Conservation (phyloP, 2,113 vertebrate species). For the Aythya baeri region DNA sequence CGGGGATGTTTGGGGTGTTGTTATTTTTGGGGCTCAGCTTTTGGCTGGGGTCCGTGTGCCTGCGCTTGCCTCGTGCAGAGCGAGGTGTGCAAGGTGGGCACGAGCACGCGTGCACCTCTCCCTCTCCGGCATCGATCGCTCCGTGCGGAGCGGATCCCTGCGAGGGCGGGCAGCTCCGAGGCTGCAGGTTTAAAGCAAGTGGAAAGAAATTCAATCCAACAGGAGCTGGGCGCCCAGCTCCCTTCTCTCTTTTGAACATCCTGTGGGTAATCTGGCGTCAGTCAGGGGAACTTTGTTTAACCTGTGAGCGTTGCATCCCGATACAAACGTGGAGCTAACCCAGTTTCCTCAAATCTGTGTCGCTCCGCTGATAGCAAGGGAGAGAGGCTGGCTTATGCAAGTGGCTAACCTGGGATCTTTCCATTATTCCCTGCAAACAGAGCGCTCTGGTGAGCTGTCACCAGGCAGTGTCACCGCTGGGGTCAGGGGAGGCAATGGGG, state of each 20-base stretch:
- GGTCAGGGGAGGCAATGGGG: neutral
- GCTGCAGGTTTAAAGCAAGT: neutral
- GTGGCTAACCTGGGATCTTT: neutral
- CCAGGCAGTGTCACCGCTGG: neutral
- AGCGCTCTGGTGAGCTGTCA: neutral
- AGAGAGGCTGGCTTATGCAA: neutral
- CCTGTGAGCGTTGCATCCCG: neutral
- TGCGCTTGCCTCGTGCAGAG: neutral
- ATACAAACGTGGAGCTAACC: neutral
- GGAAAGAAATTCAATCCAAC: constrained; percentile 1
- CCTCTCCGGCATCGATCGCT: neutral
- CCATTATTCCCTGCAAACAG: neutral
- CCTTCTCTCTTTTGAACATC: neutral
- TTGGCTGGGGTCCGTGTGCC: neutral
- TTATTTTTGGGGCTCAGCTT: neutral
- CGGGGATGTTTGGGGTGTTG: accelerated
- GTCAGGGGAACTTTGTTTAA: neutral
- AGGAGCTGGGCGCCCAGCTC: neutral
- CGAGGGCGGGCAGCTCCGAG: constrained; percentile 8
- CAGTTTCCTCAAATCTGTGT: neutral
- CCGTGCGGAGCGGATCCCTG: neutral
- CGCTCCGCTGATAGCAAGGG: neutral
- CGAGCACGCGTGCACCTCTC: neutral
- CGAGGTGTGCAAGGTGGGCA: neutral
- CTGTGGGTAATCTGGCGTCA: neutral